Evolutionary conservation across 30 jellyfish, hydroid and myxozoan genomes (phyloP).

Genomic region (Nemopilema nomurai): DNA sequence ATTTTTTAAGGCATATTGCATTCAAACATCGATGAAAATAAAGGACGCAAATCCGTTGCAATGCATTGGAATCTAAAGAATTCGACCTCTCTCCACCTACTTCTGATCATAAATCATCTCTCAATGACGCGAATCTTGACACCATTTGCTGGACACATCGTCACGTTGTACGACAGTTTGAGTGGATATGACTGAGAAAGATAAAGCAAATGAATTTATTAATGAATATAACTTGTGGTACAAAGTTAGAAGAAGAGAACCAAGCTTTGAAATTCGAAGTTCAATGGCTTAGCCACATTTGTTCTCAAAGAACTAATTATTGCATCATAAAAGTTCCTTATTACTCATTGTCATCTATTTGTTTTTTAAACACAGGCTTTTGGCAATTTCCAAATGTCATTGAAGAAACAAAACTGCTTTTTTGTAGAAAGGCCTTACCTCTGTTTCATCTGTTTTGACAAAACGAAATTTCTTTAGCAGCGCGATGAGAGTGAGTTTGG

Average conservation of each 20-base stretch:
- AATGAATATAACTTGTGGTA: no score
- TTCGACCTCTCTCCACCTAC: no score
- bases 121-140: background rate
- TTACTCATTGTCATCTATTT: background rate
- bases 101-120: background rate
- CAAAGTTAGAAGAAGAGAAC: no score
- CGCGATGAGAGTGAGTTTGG: slow-evolving; percentile 31
- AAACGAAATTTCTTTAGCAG: slow-evolving; percentile 31
- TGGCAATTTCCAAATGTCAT: no score
- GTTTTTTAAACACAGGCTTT: background rate
- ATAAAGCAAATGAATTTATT: no score
- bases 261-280: no score
- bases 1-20: no score
- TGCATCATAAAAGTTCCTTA: background rate
- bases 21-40: no score
- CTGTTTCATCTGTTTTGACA: slow-evolving; percentile 46
- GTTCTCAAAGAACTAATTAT: background rate
- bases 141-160: slow-evolving; percentile 29
- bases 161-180: slow-evolving; percentile 3
- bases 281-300: no score
- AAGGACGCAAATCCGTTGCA: no score
- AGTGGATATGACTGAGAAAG: no score
- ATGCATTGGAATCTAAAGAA: no score
- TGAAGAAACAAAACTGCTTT: background rate
- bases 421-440: slow-evolving; percentile 2